Conservation (phyloP, 2,888 invertebrate species). For the Leptopterna dolabrata region DNA sequence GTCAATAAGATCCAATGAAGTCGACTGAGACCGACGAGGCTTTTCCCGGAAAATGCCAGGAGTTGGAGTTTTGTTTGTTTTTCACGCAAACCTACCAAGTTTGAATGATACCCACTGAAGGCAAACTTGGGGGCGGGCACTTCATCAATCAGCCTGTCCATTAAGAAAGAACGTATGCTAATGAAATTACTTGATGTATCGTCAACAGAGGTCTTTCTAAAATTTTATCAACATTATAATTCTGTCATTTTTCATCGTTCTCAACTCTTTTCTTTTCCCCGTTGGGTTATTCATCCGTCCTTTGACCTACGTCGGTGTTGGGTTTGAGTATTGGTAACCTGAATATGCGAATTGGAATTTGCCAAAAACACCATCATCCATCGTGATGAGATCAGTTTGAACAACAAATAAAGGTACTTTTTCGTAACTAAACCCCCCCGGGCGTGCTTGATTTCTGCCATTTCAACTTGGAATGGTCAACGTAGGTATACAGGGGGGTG, state of each 20-base stretch:
- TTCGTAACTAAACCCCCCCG: too few species aligned
- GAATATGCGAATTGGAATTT: too few species aligned
- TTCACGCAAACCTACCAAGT: not conserved
- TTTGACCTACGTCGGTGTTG: not conserved
- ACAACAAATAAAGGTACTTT: too few species aligned
- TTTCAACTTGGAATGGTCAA: too few species aligned
- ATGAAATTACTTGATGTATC: constrained; percentile 18
- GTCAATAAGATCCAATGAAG: not conserved
- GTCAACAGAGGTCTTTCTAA: not conserved
- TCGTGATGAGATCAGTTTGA: too few species aligned
- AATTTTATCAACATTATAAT: not conserved
- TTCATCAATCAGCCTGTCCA: constrained; percentile 23
- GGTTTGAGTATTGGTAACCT: too few species aligned
- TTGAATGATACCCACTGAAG: not conserved
- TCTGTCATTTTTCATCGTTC: not conserved
- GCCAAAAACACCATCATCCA: too few species aligned
- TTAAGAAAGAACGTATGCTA: not conserved
- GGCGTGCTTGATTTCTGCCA: too few species aligned
- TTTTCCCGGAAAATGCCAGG: not conserved
- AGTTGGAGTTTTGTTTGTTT: not conserved
- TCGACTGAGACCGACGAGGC: too few species aligned
- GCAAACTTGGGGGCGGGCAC: not conserved
- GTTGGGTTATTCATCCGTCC: not conserved
- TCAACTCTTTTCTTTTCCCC: not conserved
- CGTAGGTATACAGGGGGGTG: too few species aligned